Evolutionary conservation across 2,113 vertebrate genomes (phyloP), one percentile per base, ranked within the genome.

Genomic region (Pipra filicauda): DNA sequence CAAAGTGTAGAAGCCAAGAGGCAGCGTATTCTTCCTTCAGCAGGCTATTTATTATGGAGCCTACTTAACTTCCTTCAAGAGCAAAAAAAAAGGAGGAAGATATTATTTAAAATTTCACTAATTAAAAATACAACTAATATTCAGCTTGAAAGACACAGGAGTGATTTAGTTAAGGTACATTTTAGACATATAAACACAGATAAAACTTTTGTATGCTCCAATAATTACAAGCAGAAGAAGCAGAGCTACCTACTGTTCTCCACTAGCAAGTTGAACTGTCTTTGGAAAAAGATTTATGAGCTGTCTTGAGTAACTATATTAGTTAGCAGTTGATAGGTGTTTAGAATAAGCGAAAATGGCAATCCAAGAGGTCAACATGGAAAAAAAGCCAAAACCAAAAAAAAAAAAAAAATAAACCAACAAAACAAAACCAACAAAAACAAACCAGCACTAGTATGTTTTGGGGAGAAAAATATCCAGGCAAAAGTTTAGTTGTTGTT

Each of bases 321-420:
- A 90, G 58, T 41, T 41, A 64, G 59, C 35, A 71, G 55, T 20
- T 13, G 22, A 35, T 0, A 1, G 6, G 44, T 81, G 51, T 90
- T 95, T 81, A 80, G 55, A 86, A 81, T 70, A 88, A 91, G 44
- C 27, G 83, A 82, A 90, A 90, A 88, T 74, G 35, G 28, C 46
- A 88, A 39, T 22, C 30, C 51, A 66, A 71, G 59, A 71, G 31
- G 31, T 55, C 75, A 86, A 20, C 33, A 41, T 35, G 11, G 37
- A 52, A 62, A 69, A 57, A 69, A 75, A 61, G n/a, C 15, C 15
- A 44, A 46, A 52, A n/a, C 19, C 49, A 58, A n/a, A 52, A 52
- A 28, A 10, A 27, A 51, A 19, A 8, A 21, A 23, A 44, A 81
- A 51, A 7, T 8, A 51, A 51, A 15, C 13, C 23, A 37, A 16